phyloP scores from a whole-genome alignment of 2,113 vertebrate species.

The Dipodomys merriami region DNA sequence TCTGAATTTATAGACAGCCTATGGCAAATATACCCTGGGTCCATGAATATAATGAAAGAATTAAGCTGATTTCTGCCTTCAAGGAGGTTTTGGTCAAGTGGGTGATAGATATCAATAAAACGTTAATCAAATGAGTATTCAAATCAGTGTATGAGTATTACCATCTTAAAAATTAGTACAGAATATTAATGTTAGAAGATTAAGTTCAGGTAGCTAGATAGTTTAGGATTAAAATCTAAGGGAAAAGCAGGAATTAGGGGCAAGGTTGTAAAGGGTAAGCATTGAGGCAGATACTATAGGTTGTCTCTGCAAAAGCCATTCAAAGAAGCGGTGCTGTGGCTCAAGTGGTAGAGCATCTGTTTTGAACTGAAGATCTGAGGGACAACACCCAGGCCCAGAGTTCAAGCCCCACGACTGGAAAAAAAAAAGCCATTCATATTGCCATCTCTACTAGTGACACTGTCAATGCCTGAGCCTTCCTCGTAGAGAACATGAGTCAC shows the following conservation, averaged over 20 bases:
- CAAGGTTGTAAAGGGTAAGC: background rate
- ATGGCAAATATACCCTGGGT: background rate
- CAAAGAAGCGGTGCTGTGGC: no score
- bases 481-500: background rate
- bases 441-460: background rate
- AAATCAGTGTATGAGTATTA: constrained; percentile 15
- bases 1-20: background rate
- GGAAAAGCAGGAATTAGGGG: background rate
- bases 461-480: background rate
- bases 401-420: no score
- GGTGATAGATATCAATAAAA: background rate
- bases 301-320: background rate
- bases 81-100: background rate
- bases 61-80: background rate
- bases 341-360: no score
- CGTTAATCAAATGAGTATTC: constrained; percentile 19
- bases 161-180: background rate
- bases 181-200: background rate
- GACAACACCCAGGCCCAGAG: no score
- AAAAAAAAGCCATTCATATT: background rate
- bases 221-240: constrained; percentile 7
- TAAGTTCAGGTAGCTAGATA: background rate
- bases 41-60: background rate
- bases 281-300: background rate
- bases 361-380: no score